A percentile compares a stretch with the other conserved stretches of the same genome.
phyloP scores from a whole-genome alignment of 2,888 invertebrate genomes.

The Desoria tigrina region DNA sequence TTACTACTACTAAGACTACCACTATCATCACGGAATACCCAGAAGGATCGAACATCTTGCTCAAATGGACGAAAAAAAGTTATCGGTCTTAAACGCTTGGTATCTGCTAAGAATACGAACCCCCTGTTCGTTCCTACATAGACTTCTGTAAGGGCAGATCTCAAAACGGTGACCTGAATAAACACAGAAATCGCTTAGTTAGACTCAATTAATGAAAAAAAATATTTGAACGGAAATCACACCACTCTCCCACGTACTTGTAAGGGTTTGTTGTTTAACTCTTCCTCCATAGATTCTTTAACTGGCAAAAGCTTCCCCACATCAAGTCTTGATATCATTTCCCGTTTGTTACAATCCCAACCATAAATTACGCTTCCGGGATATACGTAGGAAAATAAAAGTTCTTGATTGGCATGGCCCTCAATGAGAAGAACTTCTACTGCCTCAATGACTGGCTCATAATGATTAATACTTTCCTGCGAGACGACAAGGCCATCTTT shows the following conservation, averaged over 20 bases:
- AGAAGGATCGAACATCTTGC: constrained; percentile 67
- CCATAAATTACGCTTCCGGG: constrained; percentile 78
- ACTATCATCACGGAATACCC: constrained; percentile 55
- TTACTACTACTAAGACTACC: constrained; percentile 4
- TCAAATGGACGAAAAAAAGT: constrained; percentile 91
- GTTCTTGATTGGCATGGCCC: constrained; percentile 51
- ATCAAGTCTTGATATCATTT: constrained; percentile 77
- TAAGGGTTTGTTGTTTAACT: constrained; percentile 73
- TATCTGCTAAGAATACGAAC: constrained; percentile 85
- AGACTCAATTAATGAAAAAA: not conserved
- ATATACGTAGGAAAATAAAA: constrained; percentile 77
- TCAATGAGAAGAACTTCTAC: constrained; percentile 70
- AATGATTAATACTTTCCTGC: constrained; percentile 70
- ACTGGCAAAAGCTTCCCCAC: constrained; percentile 90
- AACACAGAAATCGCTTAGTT: too few relatives aligned
- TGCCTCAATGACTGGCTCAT: constrained; percentile 63
- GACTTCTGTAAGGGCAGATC: constrained; percentile 66
- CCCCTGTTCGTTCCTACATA: constrained; percentile 95
- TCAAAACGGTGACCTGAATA: constrained; percentile 69
- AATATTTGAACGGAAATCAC: not conserved
- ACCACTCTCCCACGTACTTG: constrained; percentile 64
- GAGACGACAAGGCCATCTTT: constrained; percentile 70
- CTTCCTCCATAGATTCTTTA: constrained; percentile 90
- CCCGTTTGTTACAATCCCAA: constrained; percentile 72
- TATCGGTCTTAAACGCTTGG: constrained; percentile 75